Percentiles rank a stretch among this genome's conserved stretches.
phyloP scores from a whole-genome alignment of 2,113 vertebrate species.

The Hemichromis elongatus region DNA sequence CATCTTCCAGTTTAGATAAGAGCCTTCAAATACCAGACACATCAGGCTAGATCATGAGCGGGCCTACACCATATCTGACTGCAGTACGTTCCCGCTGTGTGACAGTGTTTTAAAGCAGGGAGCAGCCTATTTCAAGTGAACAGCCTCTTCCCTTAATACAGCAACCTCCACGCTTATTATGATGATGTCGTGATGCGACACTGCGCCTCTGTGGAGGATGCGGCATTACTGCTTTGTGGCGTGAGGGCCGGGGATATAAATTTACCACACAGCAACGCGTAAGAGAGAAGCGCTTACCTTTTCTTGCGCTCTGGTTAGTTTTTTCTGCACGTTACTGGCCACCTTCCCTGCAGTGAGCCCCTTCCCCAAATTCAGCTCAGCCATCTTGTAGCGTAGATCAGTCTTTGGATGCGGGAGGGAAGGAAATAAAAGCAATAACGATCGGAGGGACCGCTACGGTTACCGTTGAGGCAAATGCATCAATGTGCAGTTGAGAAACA shows the following conservation, averaged over 20 bases:
- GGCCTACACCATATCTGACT: background rate
- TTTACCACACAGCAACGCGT: background rate
- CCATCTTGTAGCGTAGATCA: conserved; percentile 80
- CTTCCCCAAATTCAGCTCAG: conserved; percentile 94
- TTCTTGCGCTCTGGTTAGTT: conserved; percentile 94
- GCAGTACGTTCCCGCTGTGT: background rate
- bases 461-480: conserved; percentile 45
- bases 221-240: conserved; percentile 14
- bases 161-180: background rate
- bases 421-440: conserved; percentile 35
- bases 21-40: background rate
- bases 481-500: conserved; percentile 39
- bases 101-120: background rate
- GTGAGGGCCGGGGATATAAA: background rate
- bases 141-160: background rate
- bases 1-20: background rate
- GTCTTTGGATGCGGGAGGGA: conserved; percentile 43
- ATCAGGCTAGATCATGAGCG: background rate
- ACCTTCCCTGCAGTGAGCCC: conserved; percentile 94
- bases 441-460: conserved; percentile 44
- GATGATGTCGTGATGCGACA: conserved; percentile 56
- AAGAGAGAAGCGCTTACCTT: conserved; percentile 78
- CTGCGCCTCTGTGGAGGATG: conserved; percentile 44
- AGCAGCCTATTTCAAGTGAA: background rate
- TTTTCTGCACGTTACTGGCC: conserved; percentile 96